phyloP scores from a whole-genome alignment of 2,797 vertebrate species.

The Periophthalmus magnuspinnatus region DNA sequence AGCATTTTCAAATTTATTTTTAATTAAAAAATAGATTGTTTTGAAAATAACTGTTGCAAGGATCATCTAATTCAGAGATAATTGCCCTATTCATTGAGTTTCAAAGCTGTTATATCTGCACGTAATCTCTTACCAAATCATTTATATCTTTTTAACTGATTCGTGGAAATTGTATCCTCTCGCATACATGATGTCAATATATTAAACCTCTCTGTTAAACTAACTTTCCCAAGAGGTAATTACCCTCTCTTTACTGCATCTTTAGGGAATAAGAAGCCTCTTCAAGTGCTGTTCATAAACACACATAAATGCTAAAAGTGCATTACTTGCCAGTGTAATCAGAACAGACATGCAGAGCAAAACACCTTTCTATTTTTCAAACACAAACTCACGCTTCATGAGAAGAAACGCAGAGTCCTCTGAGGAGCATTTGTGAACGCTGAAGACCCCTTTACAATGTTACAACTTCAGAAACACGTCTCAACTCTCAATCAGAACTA shows the following conservation, averaged over 20 bases:
- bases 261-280: background rate
- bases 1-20: background rate
- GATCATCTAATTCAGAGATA: background rate
- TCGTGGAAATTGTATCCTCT: background rate
- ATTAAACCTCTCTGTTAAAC: background rate
- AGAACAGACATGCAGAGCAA: conserved; percentile 27
- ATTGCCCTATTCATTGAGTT: background rate
- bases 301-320: background rate
- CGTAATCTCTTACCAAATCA: background rate
- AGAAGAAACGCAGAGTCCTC: conserved; percentile 30
- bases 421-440: conserved; percentile 46
- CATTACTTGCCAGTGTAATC: conserved; percentile 31
- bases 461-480: conserved; percentile 55
- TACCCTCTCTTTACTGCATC: background rate
- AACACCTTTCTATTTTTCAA: conserved; percentile 45
- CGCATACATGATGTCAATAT: background rate
- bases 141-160: background rate
- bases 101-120: background rate
- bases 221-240: background rate
- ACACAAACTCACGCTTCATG: conserved; percentile 24
- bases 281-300: background rate
- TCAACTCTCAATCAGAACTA: conserved; percentile 60
- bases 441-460: conserved; percentile 46
- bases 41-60: background rate
- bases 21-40: background rate